Evolutionary conservation across 2,797 vertebrate genomes (phyloP), one percentile per base, ranked within the genome.

Genomic region (Carapus acus): DNA sequence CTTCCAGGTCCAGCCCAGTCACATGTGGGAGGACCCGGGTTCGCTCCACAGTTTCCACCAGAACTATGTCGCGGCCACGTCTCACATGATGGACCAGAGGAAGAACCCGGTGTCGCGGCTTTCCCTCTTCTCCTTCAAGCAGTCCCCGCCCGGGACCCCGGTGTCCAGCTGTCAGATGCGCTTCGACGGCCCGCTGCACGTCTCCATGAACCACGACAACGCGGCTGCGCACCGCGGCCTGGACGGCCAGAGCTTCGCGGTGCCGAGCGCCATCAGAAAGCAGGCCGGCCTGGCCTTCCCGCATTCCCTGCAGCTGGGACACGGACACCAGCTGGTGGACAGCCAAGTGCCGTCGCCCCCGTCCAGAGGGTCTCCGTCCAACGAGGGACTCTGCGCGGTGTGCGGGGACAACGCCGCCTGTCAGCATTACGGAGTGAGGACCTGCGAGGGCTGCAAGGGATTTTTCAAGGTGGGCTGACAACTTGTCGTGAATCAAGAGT

Each of bases 101-200:
- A 97, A 98, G 77, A 91, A 94, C 38, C 92, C 94, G 0, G 94
- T 97, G 55, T 96, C 96, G 15, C 89, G 95, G 82, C 94, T 99
- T 27, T 97, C 96, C 46, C 87, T 98, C 48, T 99, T 98, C 87
- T 97, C 95, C 69, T 97, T 98, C 85, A 97, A 97, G 78, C 96
- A 98, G 81, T 97, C 96, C 0, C 96, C 94, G n/a, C 94, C 94
- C 0, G 94, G 94, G 6, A 96, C 94, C 3, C 94, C 94, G 0
- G 94, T 94, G 18, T 94, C 94, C 72, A 98, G 94, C 84, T 99
- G 96, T 71, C 96, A 99, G 89, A 98, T 99, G 96, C 91, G 94
- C 66, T 99, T 99, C 78, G 96, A 99, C 46, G 93, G 92, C 49
- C 91, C 95, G 54, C 91, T 97, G 39, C 95, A 97, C 68, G 92